A percentile compares a stretch with the other conserved stretches of the same genome.
Evolutionary conservation across 2,888 invertebrate species (phyloP).

Genomic region (Minunthozetes semirufus): DNA sequence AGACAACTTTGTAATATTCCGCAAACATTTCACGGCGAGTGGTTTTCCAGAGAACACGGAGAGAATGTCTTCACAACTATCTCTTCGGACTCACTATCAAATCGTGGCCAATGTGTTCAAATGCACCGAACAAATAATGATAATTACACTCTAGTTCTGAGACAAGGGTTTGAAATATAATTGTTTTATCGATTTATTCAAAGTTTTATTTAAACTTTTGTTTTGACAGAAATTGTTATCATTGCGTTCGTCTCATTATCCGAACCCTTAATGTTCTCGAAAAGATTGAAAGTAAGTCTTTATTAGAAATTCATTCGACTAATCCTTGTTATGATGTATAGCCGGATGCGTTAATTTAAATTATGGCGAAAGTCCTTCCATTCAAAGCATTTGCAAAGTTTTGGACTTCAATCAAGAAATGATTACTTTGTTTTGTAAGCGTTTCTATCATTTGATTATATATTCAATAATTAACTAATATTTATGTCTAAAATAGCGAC

Average conservation of each 20-base stretch:
- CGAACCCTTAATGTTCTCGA: slow-evolving; percentile 81
- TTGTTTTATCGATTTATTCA: slow-evolving; percentile 17
- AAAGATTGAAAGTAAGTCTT: slow-evolving; percentile 68
- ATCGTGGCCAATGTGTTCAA: slow-evolving; percentile 54
- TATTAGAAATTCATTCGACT: not conserved
- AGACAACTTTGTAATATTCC: slow-evolving; percentile 57
- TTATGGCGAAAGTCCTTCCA: slow-evolving; percentile 58
- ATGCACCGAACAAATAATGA: slow-evolving; percentile 61
- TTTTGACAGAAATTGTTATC: slow-evolving; percentile 57
- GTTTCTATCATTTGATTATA: not conserved
- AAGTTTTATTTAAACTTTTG: not conserved
- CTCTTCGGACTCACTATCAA: slow-evolving; percentile 69
- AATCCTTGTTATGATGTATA: slow-evolving; percentile 46
- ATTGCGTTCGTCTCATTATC: slow-evolving; percentile 74
- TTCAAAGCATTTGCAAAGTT: slow-evolving; percentile 67
- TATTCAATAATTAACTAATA: not conserved
- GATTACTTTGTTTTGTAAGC: slow-evolving; percentile 65
- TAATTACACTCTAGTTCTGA: slow-evolving; percentile 77
- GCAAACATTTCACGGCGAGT: slow-evolving; percentile 68
- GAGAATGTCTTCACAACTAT: slow-evolving; percentile 73
- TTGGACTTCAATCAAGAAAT: slow-evolving; percentile 71
- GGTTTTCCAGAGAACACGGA: slow-evolving; percentile 87
- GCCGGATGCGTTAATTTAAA: slow-evolving; percentile 67
- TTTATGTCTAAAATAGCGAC: slow-evolving; percentile 53
- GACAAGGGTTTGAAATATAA: slow-evolving; percentile 51